These are phyloP conservation scores for Orestias chungarensis DNA, from an alignment of 2,797 vertebrate species.

Conservation along the genomic window DNA sequence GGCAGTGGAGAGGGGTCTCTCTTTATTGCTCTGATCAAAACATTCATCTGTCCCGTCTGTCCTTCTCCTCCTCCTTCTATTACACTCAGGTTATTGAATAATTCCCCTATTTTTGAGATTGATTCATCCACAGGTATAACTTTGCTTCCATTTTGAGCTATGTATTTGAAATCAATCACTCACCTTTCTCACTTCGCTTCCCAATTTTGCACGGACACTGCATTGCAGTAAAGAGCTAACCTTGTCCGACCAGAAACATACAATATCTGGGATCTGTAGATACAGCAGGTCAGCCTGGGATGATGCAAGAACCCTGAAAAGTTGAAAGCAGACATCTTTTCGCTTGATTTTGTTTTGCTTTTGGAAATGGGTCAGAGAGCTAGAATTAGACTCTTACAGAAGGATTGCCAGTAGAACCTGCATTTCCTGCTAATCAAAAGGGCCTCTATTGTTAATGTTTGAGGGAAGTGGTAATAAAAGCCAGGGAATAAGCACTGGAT, in stretches of 20 bases:
- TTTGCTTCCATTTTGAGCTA: conserved; percentile 23
- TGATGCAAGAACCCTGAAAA: conserved; percentile 45
- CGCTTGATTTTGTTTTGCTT: conserved; percentile 12
- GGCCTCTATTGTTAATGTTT: conserved; percentile 66
- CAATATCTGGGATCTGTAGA: neutral
- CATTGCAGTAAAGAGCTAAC: conserved; percentile 41
- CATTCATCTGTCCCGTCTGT: conserved; percentile 67
- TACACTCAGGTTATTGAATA: conserved; percentile 73
- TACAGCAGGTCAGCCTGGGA: conserved; percentile 14
- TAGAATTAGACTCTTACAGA: conserved; percentile 59
- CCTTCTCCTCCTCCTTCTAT: conserved; percentile 58
- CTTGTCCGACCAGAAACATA: conserved; percentile 30
- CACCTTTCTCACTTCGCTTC: neutral
- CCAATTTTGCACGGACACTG: neutral
- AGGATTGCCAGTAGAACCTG: conserved; percentile 42
- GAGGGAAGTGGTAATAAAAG: conserved; percentile 67
- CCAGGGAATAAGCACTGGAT: conserved; percentile 38
- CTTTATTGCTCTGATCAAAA: conserved; percentile 79
- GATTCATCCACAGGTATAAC: conserved; percentile 65
- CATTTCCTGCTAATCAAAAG: conserved; percentile 62
- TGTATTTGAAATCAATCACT: conserved; percentile 7
- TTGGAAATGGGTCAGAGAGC: conserved; percentile 66
- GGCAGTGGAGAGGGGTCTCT: conserved; percentile 49
- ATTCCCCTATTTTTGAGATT: conserved; percentile 61
- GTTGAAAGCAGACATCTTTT: conserved; percentile 27